Conservation (phyloP, 2,888 invertebrate species). For the Eristalinus sepulchralis region DNA sequence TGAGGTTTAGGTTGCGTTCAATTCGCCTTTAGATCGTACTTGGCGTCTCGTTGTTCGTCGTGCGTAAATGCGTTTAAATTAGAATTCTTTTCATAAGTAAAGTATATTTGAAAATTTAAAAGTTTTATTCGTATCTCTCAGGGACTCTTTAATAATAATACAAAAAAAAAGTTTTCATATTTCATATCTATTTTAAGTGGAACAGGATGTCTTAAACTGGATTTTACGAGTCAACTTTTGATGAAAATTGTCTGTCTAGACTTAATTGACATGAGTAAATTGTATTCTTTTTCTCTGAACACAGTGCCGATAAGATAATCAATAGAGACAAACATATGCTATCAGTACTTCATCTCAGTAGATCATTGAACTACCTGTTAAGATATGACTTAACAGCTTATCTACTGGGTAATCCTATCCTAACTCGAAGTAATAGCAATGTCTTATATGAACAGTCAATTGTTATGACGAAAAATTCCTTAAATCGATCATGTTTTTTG, state of each 20-base stretch:
- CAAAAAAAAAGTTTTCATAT: no score
- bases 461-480: no score
- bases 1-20: not conserved
- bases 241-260: not conserved
- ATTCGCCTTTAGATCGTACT: not conserved
- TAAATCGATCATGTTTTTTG: no score
- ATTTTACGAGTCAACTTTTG: no score
- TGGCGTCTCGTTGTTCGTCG: not conserved
- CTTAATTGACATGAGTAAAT: not conserved
- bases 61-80: not conserved
- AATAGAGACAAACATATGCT: not conserved
- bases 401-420: not conserved
- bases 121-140: not conserved
- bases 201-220: no score
- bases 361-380: not conserved
- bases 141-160: not conserved
- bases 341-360: not conserved
- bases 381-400: not conserved
- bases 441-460: no score
- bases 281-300: not conserved
- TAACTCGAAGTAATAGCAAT: no score
- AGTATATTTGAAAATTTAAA: not conserved
- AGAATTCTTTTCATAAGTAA: not conserved
- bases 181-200: no score
- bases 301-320: not conserved